These are phyloP conservation scores for Neopelma chrysocephalum DNA, from an alignment of 2,797 vertebrate genomes.

Conservation along the genomic window DNA sequence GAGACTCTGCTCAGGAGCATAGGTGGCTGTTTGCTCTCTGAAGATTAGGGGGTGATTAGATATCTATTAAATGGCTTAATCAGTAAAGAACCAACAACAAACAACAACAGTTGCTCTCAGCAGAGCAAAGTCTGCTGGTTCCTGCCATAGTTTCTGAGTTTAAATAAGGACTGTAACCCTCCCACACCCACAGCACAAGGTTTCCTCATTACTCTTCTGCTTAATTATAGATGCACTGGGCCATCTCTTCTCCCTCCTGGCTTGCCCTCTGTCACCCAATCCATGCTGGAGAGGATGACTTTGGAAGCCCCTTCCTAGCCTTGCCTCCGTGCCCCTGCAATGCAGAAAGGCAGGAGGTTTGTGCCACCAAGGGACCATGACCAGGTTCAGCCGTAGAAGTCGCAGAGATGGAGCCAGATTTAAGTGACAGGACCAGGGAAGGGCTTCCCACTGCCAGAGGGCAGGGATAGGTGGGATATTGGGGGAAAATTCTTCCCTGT, in stretches of 20 bases:
- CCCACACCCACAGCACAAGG: background rate
- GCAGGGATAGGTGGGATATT: background rate
- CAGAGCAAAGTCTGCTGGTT: background rate
- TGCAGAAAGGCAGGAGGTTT: background rate
- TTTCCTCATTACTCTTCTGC: background rate
- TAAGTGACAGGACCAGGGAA: background rate
- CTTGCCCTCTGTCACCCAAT: constrained; percentile 13
- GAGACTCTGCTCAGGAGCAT: background rate
- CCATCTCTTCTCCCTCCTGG: background rate
- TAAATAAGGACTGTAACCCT: background rate
- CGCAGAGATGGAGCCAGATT: background rate
- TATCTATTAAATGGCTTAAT: background rate
- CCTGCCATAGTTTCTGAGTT: background rate
- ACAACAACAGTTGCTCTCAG: background rate
- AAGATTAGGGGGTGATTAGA: background rate
- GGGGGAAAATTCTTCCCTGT: background rate
- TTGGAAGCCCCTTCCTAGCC: background rate
- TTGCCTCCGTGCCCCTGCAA: background rate
- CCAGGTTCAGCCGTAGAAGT: background rate
- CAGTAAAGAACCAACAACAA: background rate
- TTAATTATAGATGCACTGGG: background rate
- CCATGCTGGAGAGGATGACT: background rate
- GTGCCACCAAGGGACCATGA: background rate
- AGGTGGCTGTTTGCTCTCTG: background rate
- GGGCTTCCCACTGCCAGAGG: background rate